Evolutionary conservation across 2,888 invertebrate genomes (phyloP), one percentile per base, ranked within the genome.

Genomic region (Andrena bicolor): DNA sequence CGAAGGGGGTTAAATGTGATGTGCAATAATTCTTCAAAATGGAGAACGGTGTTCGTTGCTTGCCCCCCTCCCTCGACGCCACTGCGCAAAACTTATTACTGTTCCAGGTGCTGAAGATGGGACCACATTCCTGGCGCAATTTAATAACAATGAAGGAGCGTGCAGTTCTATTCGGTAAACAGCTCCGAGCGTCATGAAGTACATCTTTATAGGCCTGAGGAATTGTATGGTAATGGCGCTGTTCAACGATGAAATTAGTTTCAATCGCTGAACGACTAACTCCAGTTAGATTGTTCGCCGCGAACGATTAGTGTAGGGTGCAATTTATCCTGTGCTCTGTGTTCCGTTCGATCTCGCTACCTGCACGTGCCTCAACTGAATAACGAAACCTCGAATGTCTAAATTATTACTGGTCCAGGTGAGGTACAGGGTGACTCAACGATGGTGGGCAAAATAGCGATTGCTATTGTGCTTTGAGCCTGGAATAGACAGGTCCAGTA

Each of bases 181-280:
- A 32, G 71, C 30, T 61, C 16, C 53, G 28, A 53, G 16, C 26
- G 16, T 23, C 63, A 51, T 56, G 16, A 35, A 35, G 68, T 74
- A 74, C 69, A 26, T 32, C 30, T 68, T 69, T 51, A 26, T 20
- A 51, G 16, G 3, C 4, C 30, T n/a, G 4, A 23, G 35, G 28
- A 35, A 76, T 71, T 76, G 63, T 63, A 76, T 71, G 71, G 53
- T 76, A 76, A 76, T 76, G n/a, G 66, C 28, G 16, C 41, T 26
- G n/a, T 64, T 73, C 35, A 35, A 51, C 41, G 16, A 30, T n/a
- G 41, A 26, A 61, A 71, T 76, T 35, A 61, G 28, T 71, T 71
- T 48, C 61, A 53, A 30, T 53, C 41, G 53, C 26, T 30, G 71
- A 35, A 41, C 71, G 20, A 51, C 20, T 51, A 51, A 51, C 51